phyloP scores from a whole-genome alignment of 30 jellyfish, hydroid and myxozoan species.

The Rhopilema esculentum region DNA sequence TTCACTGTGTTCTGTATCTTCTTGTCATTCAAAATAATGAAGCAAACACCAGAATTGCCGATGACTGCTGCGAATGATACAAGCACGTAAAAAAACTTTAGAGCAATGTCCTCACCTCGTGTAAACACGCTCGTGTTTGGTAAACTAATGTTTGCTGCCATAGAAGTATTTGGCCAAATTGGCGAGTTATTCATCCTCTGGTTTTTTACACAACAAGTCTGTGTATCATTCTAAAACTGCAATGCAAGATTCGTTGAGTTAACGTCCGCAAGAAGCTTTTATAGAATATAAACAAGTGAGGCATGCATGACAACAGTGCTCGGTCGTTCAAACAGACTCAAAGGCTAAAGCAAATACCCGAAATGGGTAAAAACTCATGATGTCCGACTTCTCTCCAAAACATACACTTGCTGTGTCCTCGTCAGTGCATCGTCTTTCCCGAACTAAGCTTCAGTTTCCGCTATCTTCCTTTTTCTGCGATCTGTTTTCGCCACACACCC shows the following conservation, averaged over 20 bases:
- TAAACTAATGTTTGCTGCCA: not conserved
- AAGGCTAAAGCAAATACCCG: not conserved
- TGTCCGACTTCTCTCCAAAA: too few relatives aligned
- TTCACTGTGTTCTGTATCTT: constrained; percentile 81
- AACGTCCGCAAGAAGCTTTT: too few relatives aligned
- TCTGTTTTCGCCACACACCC: not conserved
- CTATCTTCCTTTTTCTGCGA: not conserved
- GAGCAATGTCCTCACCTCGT: constrained; percentile 43
- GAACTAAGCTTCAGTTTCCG: not conserved
- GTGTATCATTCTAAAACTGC: too few relatives aligned
- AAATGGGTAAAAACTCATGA: not conserved
- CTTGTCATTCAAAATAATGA: constrained; percentile 61
- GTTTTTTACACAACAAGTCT: too few relatives aligned
- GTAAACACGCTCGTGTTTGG: constrained; percentile 35
- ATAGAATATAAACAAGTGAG: too few relatives aligned
- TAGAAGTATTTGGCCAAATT: not conserved
- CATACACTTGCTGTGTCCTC: not conserved
- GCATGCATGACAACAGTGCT: too few relatives aligned
- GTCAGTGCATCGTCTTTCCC: not conserved
- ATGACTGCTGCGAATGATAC: constrained; percentile 53
- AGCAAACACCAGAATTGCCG: constrained; percentile 81
- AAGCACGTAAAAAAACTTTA: constrained; percentile 54
- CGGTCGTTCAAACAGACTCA: not conserved
- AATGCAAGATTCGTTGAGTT: too few relatives aligned
- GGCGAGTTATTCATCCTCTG: not conserved